These are phyloP conservation scores for Plutomurus gul DNA, from an alignment of 1,140 invertebrate genomes.

Conservation along the genomic window DNA sequence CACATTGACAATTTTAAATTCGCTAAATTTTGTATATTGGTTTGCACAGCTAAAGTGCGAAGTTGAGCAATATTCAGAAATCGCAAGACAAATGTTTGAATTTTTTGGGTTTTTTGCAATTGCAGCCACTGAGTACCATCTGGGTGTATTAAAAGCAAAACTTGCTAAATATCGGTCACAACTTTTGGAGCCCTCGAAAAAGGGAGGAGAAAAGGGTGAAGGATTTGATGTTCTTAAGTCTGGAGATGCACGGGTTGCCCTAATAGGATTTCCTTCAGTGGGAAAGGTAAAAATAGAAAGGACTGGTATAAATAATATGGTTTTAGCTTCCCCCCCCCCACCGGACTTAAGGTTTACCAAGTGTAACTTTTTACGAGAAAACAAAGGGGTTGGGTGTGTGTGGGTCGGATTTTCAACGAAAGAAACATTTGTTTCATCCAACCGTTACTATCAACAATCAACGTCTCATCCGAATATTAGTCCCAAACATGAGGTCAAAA, in stretches of 20 bases:
- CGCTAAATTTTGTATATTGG: no score
- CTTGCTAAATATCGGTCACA: conserved; percentile 96
- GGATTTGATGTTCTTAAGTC: conserved; percentile 99
- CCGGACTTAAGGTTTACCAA: background rate
- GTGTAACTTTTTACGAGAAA: background rate
- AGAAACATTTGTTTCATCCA: no score
- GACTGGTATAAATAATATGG: no score
- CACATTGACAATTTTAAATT: no score
- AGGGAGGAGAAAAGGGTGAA: conserved; percentile 92
- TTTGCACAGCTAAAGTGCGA: no score
- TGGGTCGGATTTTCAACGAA: no score
- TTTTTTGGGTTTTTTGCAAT: conserved; percentile 49
- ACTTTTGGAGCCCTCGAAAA: conserved; percentile 91
- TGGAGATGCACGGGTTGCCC: conserved; percentile 96
- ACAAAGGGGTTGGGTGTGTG: no score
- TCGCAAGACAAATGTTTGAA: background rate
- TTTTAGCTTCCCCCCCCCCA: no score
- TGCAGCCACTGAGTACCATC: conserved; percentile 97
- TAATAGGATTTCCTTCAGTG: conserved; percentile 97
- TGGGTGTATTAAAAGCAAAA: conserved; percentile 97
- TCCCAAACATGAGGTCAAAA: no score
- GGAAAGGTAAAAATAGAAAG: conserved; percentile 88
- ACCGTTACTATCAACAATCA: no score
- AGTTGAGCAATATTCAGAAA: background rate
- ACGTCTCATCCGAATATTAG: no score